Base-by-base conservation (phyloP, 2,113 vertebrate genomes). In the Electrona antarctica region DNA sequence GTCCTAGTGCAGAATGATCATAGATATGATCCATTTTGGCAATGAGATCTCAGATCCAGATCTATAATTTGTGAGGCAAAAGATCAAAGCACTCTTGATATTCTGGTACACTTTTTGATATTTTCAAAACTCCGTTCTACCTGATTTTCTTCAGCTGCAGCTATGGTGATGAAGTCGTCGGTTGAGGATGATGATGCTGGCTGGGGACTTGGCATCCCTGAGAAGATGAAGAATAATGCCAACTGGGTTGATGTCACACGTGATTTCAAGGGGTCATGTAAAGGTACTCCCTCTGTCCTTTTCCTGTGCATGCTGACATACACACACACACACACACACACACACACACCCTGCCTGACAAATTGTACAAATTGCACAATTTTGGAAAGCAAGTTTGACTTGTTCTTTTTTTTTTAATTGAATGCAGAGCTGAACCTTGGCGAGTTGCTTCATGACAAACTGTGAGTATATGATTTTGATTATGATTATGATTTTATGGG, bases 391-490 rank as follows among this genome's bases (percentile, higher is more conserved):
- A 41, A 41, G n/a, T 56, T 60, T 79, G 12, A 81, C 1, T 0
- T 52, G n/a, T 52, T 80, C 8, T 9, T 41, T 12, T 46, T 62
- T 85, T 78, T 72, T 90, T 92, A 74, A 58, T 75, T 76, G 3
- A 41, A 81, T 78, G 59, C 91, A 99, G 97, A 99, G 86, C 87
- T 99, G 80, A 98, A 97, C 85, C 93, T 99, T 76, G 98, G 98
- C 86, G 98, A 99, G 85, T 85, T 99, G 72, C 97, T 99, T 91
- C 98, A 99, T 92, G 97, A 99, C 90, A 99, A 99, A 82, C 91
- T 99, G 98, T 99, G 89, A 97, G 98, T 96, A 92, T 81, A 6
- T 58, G n/a, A 51, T 49, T 15, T 15, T 7, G 48, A 52, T 15
- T n/a, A 57, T 55, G 8, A 52, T 65, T 2, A 33, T 33, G 4